These are phyloP conservation scores for Micoletzkya japonica DNA, from an alignment of 2,888 invertebrate genomes.

Conservation along the genomic window DNA sequence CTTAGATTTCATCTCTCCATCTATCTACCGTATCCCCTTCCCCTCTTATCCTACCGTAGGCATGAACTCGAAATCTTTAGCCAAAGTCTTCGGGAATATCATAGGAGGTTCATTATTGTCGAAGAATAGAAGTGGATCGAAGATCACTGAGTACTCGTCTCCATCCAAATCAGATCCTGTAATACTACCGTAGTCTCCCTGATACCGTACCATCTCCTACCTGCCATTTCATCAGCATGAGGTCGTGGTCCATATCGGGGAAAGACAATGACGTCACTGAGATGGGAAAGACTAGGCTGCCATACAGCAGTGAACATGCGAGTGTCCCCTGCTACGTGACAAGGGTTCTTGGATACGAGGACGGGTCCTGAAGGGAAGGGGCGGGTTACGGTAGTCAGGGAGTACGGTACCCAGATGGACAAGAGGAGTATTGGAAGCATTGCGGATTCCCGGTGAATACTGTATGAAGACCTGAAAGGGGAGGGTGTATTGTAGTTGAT, in stretches of 20 bases:
- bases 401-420: slow-evolving; percentile 31
- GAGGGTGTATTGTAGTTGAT: neutral
- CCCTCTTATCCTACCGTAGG: slow-evolving; percentile 33
- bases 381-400: neutral
- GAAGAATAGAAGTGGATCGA: slow-evolving; percentile 62
- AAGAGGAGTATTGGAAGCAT: slow-evolving; percentile 34
- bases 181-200: neutral
- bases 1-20: neutral
- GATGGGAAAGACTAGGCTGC: slow-evolving; percentile 49
- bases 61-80: slow-evolving; percentile 37
- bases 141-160: slow-evolving; percentile 65
- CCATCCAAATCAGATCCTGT: slow-evolving; percentile 66
- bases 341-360: slow-evolving; percentile 66
- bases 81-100: slow-evolving; percentile 43
- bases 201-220: slow-evolving; percentile 26
- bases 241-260: slow-evolving; percentile 64
- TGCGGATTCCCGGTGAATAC: slow-evolving; percentile 44
- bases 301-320: slow-evolving; percentile 58
- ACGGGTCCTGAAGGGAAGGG: slow-evolving; percentile 41
- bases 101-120: slow-evolving; percentile 53
- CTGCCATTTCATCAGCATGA: slow-evolving; percentile 66
- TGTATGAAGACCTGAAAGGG: slow-evolving; percentile 48
- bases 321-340: slow-evolving; percentile 66
- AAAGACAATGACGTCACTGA: slow-evolving; percentile 66
- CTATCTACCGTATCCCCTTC: neutral